Base-by-base conservation (phyloP, 2,797 vertebrate genomes). In the Coregonus ussuriensis region DNA sequence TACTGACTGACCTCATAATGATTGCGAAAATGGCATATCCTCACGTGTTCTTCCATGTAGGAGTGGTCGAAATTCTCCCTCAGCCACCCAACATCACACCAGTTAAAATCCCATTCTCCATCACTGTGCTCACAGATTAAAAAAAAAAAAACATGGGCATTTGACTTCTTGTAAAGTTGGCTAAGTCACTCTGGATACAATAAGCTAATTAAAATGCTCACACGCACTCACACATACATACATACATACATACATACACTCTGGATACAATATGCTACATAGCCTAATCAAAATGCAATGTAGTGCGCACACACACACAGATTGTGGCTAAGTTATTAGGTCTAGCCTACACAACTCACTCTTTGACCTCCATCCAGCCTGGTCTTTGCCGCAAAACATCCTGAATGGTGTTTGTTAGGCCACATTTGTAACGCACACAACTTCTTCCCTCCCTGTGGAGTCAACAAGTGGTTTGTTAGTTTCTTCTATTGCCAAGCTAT, bases 101-200 rank as follows among this genome's bases (percentile, higher is more conserved):
- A 97, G 89, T 95, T 95, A 79, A 98, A 97, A 85, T 97, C 97
- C 96, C 96, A 98, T 4, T 96, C 95, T 4, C 92, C 93, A 77
- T 97, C 96, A 0, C 97, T 98, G 59, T 13, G 59, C n/a, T 63
- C 59, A 63, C 21, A 25, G 59, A 63, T 63, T 13, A 63, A 4
- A 63, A 21, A 62, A 56, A 14, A 5, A 56, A 4, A 6, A 4
- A 59, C 21, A 59, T n/a, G 41, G 41, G 41, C 41, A 47, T 47
- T 47, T 47, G 41, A 47, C 41, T 0, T 47, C 41, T 47, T 47
- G 41, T 3, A 47, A 47, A 11, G 41, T 47, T 11, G 41, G 41
- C 41, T 47, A 4, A 59, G 18, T 59, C 18, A 47, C 9, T 59
- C 56, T 21, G n/a, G 18, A n/a, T 59, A 59, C 18, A 59, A 59